Evolutionary conservation across 2,113 vertebrate species (phyloP).

Genomic region (Pedionomus torquatus): DNA sequence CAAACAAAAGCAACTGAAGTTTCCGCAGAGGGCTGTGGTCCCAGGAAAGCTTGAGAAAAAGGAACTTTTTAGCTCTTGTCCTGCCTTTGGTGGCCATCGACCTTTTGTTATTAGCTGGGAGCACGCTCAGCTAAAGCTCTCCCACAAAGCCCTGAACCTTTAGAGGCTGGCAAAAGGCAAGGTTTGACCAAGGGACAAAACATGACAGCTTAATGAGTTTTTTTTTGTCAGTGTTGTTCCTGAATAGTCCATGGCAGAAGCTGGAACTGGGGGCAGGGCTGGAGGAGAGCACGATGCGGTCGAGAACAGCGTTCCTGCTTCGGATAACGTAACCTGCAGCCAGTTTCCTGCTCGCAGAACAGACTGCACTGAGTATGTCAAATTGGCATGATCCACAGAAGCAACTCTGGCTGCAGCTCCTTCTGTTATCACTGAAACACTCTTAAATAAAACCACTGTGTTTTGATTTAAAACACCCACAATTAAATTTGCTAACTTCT

Average conservation of each 20-base stretch:
- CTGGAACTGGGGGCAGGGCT: neutral
- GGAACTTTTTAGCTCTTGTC: neutral
- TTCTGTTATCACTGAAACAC: neutral
- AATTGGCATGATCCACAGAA: neutral
- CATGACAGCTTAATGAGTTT: neutral
- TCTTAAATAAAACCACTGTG: neutral
- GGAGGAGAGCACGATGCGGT: neutral
- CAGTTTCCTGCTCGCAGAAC: neutral
- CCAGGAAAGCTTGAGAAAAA: neutral
- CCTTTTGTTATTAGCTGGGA: neutral
- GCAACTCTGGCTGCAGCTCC: neutral
- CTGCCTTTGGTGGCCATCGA: neutral
- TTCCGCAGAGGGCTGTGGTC: neutral
- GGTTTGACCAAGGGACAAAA: slow-evolving; percentile 10
- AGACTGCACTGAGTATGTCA: neutral
- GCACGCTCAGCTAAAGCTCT: neutral
- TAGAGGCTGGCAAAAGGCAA: neutral
- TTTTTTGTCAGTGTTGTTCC: neutral
- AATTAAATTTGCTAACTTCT: neutral
- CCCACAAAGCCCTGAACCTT: neutral
- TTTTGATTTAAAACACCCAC: neutral
- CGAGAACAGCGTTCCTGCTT: neutral
- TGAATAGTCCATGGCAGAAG: neutral
- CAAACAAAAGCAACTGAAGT: neutral
- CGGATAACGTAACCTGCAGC: neutral